phyloP scores from a whole-genome alignment of 1,140 invertebrate species.

The Brachionus rotundiformis region DNA sequence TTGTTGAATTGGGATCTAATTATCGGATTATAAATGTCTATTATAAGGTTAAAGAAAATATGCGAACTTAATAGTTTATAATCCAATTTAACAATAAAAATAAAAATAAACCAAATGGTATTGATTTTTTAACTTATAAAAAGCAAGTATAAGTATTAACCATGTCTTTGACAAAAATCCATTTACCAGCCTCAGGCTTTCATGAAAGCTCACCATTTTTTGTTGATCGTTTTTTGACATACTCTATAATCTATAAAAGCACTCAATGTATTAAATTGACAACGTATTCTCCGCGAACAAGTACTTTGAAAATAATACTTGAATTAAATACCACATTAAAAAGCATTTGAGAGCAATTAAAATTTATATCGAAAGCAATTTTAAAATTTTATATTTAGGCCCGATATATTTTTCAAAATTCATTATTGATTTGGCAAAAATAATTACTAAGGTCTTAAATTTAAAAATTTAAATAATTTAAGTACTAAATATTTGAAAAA shows the following conservation, averaged over 20 bases:
- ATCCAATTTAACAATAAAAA: constrained; percentile 16
- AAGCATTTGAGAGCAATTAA: constrained; percentile 2
- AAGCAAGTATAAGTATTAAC: not conserved
- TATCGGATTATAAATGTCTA: not conserved
- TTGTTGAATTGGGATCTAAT: not conserved
- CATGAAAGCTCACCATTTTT: not conserved
- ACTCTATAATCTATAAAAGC: not conserved
- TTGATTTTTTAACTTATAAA: not conserved
- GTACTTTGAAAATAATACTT: constrained; percentile 15
- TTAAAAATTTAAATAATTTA: not conserved
- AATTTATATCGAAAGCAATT: not conserved
- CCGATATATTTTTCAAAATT: not conserved
- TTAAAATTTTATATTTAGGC: not conserved
- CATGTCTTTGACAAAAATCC: not conserved
- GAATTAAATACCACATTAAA: not conserved
- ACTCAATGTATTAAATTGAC: not conserved
- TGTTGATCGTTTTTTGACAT: not conserved
- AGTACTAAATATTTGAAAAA: not conserved
- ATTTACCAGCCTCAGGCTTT: not conserved
- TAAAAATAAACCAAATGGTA: constrained; percentile 7
- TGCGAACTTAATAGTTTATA: not conserved
- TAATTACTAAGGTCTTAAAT: not conserved
- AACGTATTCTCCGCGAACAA: not conserved
- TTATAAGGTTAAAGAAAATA: not conserved
- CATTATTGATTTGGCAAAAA: not conserved